Evolutionary conservation across 92 coral and sea anemone genomes (phyloP), one percentile per base, ranked within the genome.

Genomic region (Metridium senile): DNA sequence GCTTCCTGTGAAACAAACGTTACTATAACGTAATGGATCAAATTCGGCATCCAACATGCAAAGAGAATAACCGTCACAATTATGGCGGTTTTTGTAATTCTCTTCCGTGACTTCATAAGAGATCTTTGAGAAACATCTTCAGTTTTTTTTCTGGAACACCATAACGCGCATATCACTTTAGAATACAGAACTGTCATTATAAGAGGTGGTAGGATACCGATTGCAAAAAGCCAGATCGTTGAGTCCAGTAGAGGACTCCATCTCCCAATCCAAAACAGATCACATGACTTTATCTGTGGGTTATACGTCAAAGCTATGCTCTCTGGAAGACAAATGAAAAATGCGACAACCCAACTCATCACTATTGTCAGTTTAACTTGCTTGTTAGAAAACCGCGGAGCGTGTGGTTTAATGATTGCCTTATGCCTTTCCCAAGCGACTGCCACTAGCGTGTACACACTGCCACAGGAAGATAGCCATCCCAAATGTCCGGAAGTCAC

Each of bases 391-490:
- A 83, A 72, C 27, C 92, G 72, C 62, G 75, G 70, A 9, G 68
- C 68, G 58, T 54, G 81, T 19, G 88, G 88, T 45, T 82, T 77
- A 62, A 87, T 68, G 62, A 87, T 80, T 23, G 92, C 92, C 27
- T 73, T 72, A 53, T 83, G 83, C 11, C 92, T 62, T 63, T 87
- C 92, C 82, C 81, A 83, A 18, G 92, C 88, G 43, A 87, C 78
- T 29, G 77, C 26, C 17, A 83, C 1, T 49, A 87, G 83, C n/a
- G 85, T 83, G 13, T 75, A 67, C 2, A 83, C 80, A 20, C 85
- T 74, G 11, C 82, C 88, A 10, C 81, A 68, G 30, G 72, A 66
- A 28, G 81, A 61, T 18, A 83, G 51, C 92, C 92, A 87, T 2
- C 78, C 75, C 19, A 87, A 19, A 43, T 80, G 79, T 26, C 79